These are phyloP conservation scores for Coenonympha glycerion DNA, from an alignment of 2,888 invertebrate species.

Conservation along the genomic window DNA sequence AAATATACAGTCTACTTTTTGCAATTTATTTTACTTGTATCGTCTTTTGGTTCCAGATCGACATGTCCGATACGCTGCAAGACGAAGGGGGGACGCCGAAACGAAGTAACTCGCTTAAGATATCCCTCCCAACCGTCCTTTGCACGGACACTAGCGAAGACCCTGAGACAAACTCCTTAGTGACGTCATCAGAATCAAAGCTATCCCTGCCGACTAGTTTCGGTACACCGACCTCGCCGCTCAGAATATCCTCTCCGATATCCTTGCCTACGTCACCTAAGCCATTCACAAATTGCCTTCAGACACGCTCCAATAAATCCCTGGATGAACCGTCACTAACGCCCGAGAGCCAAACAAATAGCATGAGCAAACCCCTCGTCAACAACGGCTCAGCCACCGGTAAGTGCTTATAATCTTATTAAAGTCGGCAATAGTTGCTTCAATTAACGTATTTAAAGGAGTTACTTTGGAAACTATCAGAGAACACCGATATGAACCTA, in stretches of 20 bases:
- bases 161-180: constrained; percentile 39
- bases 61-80: constrained; percentile 50
- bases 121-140: constrained; percentile 59
- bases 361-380: constrained; percentile 35
- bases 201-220: constrained; percentile 58
- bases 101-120: constrained; percentile 46
- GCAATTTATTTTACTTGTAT: neutral
- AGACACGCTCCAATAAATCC: constrained; percentile 43
- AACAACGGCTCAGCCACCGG: constrained; percentile 63
- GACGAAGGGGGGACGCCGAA: constrained; percentile 37
- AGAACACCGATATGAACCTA: no score
- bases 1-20: no score
- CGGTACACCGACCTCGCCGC: constrained; percentile 60
- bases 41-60: constrained; percentile 44
- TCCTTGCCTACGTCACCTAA: constrained; percentile 58
- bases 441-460: no score
- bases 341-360: constrained; percentile 23
- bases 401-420: constrained; percentile 39
- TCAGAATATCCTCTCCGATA: constrained; percentile 54
- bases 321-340: constrained; percentile 39
- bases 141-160: constrained; percentile 44
- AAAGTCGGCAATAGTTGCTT: no score
- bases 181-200: constrained; percentile 62
- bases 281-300: constrained; percentile 49
- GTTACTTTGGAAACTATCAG: no score